These are phyloP conservation scores for Argyrosomus regius DNA, from an alignment of 2,797 vertebrate genomes.

Conservation along the genomic window DNA sequence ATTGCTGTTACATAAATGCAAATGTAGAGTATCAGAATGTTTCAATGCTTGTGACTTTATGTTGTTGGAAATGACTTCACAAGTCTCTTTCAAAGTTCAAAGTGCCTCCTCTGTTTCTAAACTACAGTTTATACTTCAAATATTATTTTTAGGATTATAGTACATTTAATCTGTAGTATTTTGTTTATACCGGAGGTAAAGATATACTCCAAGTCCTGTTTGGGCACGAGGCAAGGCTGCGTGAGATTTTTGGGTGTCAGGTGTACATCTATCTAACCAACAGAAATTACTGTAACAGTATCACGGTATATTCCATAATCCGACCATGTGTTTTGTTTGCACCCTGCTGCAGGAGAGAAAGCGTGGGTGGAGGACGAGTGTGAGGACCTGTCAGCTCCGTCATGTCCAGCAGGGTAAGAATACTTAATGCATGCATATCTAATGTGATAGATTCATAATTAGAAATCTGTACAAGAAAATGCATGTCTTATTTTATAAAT, in stretches of 20 bases:
- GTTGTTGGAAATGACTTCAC: not conserved
- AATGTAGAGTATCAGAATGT: no score
- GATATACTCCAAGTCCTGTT: not conserved
- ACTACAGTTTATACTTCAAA: not conserved
- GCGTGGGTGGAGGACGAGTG: constrained; percentile 83
- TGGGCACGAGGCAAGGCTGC: no score
- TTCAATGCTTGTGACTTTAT: not conserved
- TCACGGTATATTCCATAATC: no score
- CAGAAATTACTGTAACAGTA: not conserved
- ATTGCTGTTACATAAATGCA: no score
- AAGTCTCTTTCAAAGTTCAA: no score
- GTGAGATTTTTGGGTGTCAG: not conserved
- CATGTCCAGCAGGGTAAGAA: constrained; percentile 79
- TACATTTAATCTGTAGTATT: not conserved
- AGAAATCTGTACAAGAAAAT: not conserved
- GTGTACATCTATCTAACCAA: not conserved
- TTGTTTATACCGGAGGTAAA: not conserved
- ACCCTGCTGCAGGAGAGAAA: constrained; percentile 64
- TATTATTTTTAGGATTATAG: no score
- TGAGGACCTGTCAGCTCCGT: constrained; percentile 58
- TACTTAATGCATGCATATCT: no score
- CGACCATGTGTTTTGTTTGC: not conserved
- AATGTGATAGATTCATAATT: no score
- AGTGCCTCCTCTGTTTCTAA: no score
- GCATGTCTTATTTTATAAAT: no score